Evolutionary conservation across 2,888 invertebrate genomes (phyloP), one percentile per base, ranked within the genome.

Genomic region (Polyommatus iphigenia): DNA sequence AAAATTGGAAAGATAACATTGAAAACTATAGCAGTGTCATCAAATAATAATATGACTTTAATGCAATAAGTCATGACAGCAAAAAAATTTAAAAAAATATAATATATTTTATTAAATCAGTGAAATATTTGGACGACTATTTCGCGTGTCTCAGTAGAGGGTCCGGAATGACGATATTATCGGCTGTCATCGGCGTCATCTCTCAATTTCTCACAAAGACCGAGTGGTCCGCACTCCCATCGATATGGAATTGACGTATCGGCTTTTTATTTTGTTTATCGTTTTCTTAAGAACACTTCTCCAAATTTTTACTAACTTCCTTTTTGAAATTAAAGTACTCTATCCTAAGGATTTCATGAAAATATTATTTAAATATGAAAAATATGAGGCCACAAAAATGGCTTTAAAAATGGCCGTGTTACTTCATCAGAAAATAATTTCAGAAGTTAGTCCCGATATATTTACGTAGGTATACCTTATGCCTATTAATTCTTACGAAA

Each of bases 171-270:
- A 82, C 78, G 83, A 83, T 82, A 75, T 78, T 85, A 87, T 87
- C 86, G 79, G 78, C 78, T 78, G 80, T 85, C 85, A 87, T 86
- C 84, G 82, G 82, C 85, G 87, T 89, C 90, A 88, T 86, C 85
- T 80, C 80, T 84, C 86, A 86, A 87, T 87, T 87, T 88, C 85
- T 83, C 81, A 86, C 79, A 84, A 89, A 90, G 91, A 91, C 89
- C 81, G 86, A 89, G 87, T 86, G 90, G 85, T 91, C 91, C 91
- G 81, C 82, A 6, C 29, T 67, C 78, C 80, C 84, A 90, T 89
- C 89, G 91, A 92, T 91, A 90, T 76, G 72, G 80, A 79, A 80
- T 82, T 85, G 89, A 90, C 87, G 85, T 87, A 91, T 90, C 85
- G 86, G 80, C 82, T 54, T 75, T 75, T 75, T 29, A 75, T 54